A percentile compares a stretch with the other conserved stretches of the same genome.
These are phyloP conservation scores for Drosophila ambigua DNA, from an alignment of 1,140 invertebrate genomes.

Conservation along the genomic window DNA sequence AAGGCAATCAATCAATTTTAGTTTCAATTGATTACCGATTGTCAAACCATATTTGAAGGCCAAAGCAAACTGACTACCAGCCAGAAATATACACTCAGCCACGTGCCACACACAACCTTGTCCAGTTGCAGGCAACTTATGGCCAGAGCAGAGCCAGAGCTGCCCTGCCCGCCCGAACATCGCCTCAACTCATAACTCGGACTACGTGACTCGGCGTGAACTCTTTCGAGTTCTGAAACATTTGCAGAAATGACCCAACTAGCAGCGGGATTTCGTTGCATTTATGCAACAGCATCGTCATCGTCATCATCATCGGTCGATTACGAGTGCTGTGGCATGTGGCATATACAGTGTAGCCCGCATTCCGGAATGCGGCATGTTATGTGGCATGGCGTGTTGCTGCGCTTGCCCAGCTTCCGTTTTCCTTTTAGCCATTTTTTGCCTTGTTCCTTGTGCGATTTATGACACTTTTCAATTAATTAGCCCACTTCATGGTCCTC, in stretches of 20 bases:
- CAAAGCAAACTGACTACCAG: no score
- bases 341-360: neutral
- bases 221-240: conserved; percentile 1
- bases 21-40: no score
- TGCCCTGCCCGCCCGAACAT: no score
- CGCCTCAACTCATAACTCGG: conserved; percentile 13
- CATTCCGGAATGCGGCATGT: conserved; percentile 2
- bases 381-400: neutral
- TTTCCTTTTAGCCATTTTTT: neutral
- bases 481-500: conserved; percentile 51
- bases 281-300: conserved; percentile 20
- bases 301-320: conserved; percentile 7
- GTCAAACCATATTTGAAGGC: no score
- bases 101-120: no score
- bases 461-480: conserved; percentile 53
- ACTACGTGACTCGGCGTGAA: conserved; percentile 6
- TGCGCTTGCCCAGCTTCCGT: conserved; percentile 29
- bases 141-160: no score
- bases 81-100: no score
- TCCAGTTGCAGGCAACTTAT: no score
- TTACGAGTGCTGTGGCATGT: neutral
- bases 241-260: no score
- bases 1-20: no score
- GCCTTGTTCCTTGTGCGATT: conserved; percentile 10
- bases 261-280: conserved; percentile 16